Conservation (phyloP, 2,113 vertebrate species). For the Athene noctua region DNA sequence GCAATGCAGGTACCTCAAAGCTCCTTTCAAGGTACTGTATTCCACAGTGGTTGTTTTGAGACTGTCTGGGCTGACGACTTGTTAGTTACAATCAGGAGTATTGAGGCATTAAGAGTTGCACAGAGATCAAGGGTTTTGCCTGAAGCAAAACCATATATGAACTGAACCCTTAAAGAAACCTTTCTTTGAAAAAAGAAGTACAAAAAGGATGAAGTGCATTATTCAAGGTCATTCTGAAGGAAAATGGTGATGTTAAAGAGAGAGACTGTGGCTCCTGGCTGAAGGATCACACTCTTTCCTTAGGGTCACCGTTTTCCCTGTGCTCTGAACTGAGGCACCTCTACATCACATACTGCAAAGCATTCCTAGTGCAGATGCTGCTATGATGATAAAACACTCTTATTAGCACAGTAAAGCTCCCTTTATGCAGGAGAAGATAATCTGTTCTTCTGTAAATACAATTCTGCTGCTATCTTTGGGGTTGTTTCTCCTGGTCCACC, state of each 20-base stretch:
- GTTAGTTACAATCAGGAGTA: not conserved
- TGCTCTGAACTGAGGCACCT: not conserved
- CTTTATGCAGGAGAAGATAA: not conserved
- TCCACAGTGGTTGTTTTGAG: not conserved
- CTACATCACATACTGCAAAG: not conserved
- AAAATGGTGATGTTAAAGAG: not conserved
- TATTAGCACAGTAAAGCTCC: not conserved
- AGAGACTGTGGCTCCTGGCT: not conserved
- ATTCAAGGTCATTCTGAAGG: constrained; percentile 1
- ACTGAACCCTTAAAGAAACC: not conserved
- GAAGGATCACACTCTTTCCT: not conserved
- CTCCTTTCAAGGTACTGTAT: not conserved
- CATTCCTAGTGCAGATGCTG: not conserved
- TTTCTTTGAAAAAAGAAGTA: not conserved
- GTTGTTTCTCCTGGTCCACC: not conserved
- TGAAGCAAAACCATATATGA: not conserved
- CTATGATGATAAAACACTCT: not conserved
- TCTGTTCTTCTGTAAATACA: not conserved
- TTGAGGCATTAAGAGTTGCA: not conserved
- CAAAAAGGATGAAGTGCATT: not conserved
- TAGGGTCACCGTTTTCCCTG: not conserved
- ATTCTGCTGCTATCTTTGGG: fast-evolving
- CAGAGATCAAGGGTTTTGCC: not conserved
- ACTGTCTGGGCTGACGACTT: not conserved
- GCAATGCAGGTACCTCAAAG: not conserved